Evolutionary conservation across 2,113 vertebrate genomes (phyloP), one percentile per base, ranked within the genome.

Genomic region (Notechis scutatus): DNA sequence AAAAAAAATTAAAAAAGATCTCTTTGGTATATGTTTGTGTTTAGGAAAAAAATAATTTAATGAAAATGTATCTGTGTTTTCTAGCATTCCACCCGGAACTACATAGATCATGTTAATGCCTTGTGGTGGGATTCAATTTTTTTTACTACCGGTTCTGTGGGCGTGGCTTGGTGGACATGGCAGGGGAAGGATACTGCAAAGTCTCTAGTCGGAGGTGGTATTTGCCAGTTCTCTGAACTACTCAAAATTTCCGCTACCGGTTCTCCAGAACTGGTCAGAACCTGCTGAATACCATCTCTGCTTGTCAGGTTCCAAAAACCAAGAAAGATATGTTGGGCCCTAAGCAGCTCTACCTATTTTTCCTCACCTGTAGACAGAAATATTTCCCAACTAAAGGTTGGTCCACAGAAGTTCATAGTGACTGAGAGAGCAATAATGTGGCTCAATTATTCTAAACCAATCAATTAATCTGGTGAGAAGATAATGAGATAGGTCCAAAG

Each of bases 81-180:
- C 2, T 21, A 15, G 15, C 1, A 0, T 88, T 93, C 90, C 59
- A 14, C 93, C 95, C 93, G 24, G 0, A 50, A 92, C 54, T 93
- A 89, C 0, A 87, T 2, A 94, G 69, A 50, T 90, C 61, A 90
- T 86, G 91, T 93, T 94, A 95, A 91, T 95, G 20, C 29, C 29
- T 69, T 69, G 61, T 45, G 45, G 45, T 45, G 45, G 45, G 45
- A 45, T 45, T 45, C 45, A 45, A 45, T 3, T 45, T 45, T 45
- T 45, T 45, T 45, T 45, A 45, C 45, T 45, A 45, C 45, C 45
- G 4, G 5, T 45, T 45, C 5, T 45, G 45, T 45, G 45, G 45
- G 45, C 5, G 45, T 45, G 45, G 45, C 45, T 45, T 45, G 45
- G 45, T 45, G 45, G 45, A 5, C 5, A 5, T 45, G 45, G 45